These are phyloP conservation scores for Vidua chalybeata DNA, from an alignment of 2,113 vertebrate species.

Conservation along the genomic window DNA sequence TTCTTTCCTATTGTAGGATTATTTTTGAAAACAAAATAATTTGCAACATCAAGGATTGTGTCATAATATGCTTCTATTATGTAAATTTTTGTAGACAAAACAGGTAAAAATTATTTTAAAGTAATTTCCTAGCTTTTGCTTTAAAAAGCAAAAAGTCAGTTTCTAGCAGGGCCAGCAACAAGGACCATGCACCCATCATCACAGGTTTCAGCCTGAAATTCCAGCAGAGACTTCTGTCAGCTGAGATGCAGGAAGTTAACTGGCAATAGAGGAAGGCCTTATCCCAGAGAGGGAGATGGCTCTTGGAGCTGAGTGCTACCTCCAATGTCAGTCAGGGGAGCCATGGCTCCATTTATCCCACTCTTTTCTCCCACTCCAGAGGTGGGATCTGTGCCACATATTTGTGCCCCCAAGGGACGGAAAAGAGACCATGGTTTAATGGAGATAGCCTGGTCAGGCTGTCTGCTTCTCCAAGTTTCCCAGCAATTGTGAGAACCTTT, in stretches of 20 bases:
- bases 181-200: background rate
- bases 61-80: background rate
- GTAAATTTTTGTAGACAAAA: too few species aligned
- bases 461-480: slow-evolving; percentile 6
- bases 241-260: background rate
- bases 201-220: background rate
- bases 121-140: background rate
- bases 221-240: background rate
- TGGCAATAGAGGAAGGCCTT: background rate
- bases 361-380: slow-evolving; percentile 1
- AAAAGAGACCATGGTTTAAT: background rate
- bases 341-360: background rate
- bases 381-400: slow-evolving; percentile 23
- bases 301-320: background rate
- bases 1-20: background rate
- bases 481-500: slow-evolving; percentile 29
- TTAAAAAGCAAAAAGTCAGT: background rate
- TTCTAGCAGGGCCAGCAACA: background rate
- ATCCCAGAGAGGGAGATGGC: background rate
- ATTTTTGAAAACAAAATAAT: background rate
- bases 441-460: background rate
- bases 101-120: background rate
- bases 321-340: background rate
- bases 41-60: background rate
- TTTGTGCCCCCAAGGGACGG: slow-evolving; percentile 21